Percentiles rank a stretch among this genome's conserved stretches.
These are phyloP conservation scores for Synergus gifuensis DNA, from an alignment of 2,888 invertebrate genomes.

Conservation along the genomic window DNA sequence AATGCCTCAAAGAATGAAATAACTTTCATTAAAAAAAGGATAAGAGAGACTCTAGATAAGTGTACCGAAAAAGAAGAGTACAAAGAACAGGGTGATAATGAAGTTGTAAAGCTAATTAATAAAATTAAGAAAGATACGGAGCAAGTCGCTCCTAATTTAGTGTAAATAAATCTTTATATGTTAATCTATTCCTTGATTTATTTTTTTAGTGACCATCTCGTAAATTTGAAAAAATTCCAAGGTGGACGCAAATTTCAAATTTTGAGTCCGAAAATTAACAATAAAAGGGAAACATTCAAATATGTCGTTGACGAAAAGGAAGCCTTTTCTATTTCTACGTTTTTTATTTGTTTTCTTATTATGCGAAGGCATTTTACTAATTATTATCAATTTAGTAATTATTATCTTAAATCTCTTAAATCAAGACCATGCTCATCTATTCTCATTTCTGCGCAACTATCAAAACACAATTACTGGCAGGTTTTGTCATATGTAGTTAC, in stretches of 20 bases:
- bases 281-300: too few relatives aligned
- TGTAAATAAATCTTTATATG: constrained; percentile 57
- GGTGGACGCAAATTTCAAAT: not conserved
- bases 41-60: constrained; percentile 84
- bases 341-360: not conserved
- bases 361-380: not conserved
- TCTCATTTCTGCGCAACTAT: too few relatives aligned
- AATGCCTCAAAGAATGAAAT: constrained; percentile 80
- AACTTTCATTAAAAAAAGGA: constrained; percentile 80
- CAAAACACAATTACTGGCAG: too few relatives aligned
- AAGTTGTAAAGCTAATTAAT: constrained; percentile 78
- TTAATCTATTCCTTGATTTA: not conserved
- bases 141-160: constrained; percentile 60
- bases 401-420: not conserved
- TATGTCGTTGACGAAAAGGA: too few relatives aligned
- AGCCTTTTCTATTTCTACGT: not conserved
- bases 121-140: constrained; percentile 69
- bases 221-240: not conserved
- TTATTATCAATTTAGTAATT: not conserved
- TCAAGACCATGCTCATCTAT: not conserved
- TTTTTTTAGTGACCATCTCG: too few relatives aligned
- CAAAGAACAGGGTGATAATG: constrained; percentile 77
- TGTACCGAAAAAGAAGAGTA: constrained; percentile 80
- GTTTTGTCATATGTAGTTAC: too few relatives aligned
- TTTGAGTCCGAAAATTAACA: too few relatives aligned